Conservation (phyloP, 2,797 vertebrate species). For the Myotis findleyi region DNA sequence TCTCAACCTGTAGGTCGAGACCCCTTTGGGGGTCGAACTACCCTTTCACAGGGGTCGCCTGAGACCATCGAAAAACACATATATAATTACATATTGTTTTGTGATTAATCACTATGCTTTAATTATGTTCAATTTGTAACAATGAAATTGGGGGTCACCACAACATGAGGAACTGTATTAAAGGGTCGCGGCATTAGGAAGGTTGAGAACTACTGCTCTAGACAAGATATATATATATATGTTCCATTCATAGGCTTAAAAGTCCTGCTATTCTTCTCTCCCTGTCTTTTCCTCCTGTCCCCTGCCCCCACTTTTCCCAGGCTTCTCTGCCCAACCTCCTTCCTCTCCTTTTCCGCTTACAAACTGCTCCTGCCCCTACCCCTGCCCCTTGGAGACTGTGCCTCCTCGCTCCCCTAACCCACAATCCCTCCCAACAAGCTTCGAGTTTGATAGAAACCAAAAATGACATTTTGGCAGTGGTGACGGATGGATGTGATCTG, state of each 20-base stretch:
- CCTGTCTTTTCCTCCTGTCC: not conserved
- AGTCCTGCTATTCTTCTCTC: conserved; percentile 2
- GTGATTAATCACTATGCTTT: no score
- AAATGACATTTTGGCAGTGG: conserved; percentile 81
- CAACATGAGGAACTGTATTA: no score
- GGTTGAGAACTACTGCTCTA: no score
- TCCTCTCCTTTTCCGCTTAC: conserved; percentile 32
- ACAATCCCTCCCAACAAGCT: conserved; percentile 60
- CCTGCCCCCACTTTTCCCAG: not conserved
- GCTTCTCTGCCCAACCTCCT: conserved; percentile 15
- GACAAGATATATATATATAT: not conserved
- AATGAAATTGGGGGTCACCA: no score
- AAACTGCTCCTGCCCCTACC: conserved; percentile 1
- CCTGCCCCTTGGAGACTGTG: conserved; percentile 9
- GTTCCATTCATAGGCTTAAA: conserved; percentile 59
- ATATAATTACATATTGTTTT: no score
- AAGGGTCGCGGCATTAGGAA: no score
- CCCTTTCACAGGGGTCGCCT: no score
- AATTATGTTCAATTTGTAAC: no score
- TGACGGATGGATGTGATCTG: conserved; percentile 83
- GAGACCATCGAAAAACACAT: no score
- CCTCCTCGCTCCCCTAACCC: conserved; percentile 67
- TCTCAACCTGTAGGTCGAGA: no score
- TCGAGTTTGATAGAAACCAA: conserved; percentile 73
- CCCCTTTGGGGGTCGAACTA: no score